phyloP scores from a whole-genome alignment of 2,888 invertebrate species.

The Hirtodrosophila alboralis region DNA sequence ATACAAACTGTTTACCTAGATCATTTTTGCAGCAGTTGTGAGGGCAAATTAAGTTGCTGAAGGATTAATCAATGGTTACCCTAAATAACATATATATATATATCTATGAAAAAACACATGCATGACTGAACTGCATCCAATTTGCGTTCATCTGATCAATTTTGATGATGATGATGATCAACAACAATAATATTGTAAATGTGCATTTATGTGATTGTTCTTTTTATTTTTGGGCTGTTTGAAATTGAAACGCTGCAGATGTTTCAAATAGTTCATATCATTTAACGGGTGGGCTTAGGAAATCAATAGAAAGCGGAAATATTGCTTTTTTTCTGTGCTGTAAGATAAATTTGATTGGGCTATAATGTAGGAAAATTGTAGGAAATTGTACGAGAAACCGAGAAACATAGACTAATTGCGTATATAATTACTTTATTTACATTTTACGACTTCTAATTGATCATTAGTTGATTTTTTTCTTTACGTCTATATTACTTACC shows the following conservation, averaged over 20 bases:
- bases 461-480: neutral
- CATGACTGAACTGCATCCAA: slow-evolving; percentile 57
- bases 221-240: slow-evolving; percentile 22
- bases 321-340: neutral
- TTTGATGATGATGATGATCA: slow-evolving; percentile 34
- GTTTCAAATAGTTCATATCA: slow-evolving; percentile 45
- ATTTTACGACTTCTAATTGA: slow-evolving; percentile 6
- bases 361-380: neutral
- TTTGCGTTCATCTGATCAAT: slow-evolving; percentile 61
- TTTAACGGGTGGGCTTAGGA: slow-evolving; percentile 39
- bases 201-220: slow-evolving; percentile 38
- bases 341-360: neutral
- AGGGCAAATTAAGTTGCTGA: slow-evolving; percentile 53
- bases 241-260: slow-evolving; percentile 52
- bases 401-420: no score
- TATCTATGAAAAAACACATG: slow-evolving; percentile 58
- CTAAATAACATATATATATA: no score
- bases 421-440: slow-evolving; percentile 6
- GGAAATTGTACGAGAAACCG: no score
- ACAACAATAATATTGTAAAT: slow-evolving; percentile 22
- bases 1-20: slow-evolving; percentile 57
- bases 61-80: slow-evolving; percentile 51
- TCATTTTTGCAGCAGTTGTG: slow-evolving; percentile 40
- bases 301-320: slow-evolving; percentile 36
- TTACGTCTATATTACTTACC: slow-evolving; percentile 10